Percentiles rank a stretch among this genome's conserved stretches.
Conservation (phyloP, 2,888 invertebrate species). For the Emmelina monodactyla region DNA sequence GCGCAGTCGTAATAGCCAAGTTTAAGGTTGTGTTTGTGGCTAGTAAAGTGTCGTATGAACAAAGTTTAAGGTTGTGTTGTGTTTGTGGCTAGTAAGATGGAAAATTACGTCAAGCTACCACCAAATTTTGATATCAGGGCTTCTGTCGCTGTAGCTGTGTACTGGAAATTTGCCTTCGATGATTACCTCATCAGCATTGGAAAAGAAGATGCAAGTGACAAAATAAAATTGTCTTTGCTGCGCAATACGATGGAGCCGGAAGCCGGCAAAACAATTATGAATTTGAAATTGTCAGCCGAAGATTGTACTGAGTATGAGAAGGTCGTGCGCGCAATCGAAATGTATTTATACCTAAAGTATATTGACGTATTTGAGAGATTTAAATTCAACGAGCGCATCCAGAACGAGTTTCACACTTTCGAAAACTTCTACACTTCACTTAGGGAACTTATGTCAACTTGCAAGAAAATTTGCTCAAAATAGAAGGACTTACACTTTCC, state of each 20-base stretch:
- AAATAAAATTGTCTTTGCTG: background rate
- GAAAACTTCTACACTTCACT: no score
- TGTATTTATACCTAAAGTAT: background rate
- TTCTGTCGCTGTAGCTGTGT: background rate
- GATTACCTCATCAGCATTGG: background rate
- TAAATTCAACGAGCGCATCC: background rate
- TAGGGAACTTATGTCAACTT: no score
- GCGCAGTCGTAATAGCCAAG: no score
- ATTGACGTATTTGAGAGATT: background rate
- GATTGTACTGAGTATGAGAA: background rate
- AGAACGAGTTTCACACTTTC: no score
- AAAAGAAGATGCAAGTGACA: background rate
- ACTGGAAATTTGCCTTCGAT: conserved; percentile 67
- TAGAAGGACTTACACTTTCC: no score
- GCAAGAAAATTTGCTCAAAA: no score
- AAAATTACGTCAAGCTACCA: background rate
- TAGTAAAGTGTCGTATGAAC: no score
- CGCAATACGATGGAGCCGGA: conserved; percentile 3
- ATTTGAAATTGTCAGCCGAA: background rate
- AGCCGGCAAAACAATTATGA: background rate
- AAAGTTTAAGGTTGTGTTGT: no score
- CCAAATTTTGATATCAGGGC: background rate
- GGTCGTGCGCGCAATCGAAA: background rate
- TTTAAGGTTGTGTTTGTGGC: no score
- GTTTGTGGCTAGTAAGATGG: no score